Conservation (phyloP, 2,113 vertebrate genomes). For the Chionodraco myersi region DNA sequence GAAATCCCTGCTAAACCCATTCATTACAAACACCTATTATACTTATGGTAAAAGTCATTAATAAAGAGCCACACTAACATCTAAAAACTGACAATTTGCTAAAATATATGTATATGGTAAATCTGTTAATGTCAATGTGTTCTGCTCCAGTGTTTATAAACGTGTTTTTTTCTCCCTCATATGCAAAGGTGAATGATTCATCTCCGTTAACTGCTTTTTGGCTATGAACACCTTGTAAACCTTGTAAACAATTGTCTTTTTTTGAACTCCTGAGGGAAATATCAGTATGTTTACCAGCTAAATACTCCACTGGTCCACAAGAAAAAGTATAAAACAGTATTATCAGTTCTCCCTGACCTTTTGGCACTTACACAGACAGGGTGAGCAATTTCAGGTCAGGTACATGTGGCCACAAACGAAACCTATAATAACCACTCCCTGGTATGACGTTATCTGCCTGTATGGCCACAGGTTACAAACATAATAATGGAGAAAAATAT, state of each 20-base stretch:
- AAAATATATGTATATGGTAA: not conserved
- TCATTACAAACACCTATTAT: not conserved
- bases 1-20: not conserved
- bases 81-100: not conserved
- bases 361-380: slow-evolving; percentile 2
- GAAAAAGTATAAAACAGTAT: too few relatives aligned
- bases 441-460: slow-evolving; percentile 15
- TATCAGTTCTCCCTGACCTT: not conserved
- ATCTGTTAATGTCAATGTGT: not conserved
- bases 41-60: not conserved
- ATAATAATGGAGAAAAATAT: not conserved
- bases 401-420: slow-evolving; percentile 16
- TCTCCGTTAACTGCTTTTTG: not conserved
- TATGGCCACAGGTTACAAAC: slow-evolving; percentile 35
- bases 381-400: slow-evolving; percentile 29
- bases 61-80: not conserved
- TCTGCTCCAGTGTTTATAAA: not conserved
- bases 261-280: not conserved
- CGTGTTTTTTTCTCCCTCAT: not conserved
- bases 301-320: not conserved
- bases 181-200: not conserved
- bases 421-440: slow-evolving; percentile 14
- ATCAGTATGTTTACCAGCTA: not conserved
- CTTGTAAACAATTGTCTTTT: too few relatives aligned
- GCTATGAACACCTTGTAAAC: not conserved